Evolutionary conservation across 2,797 vertebrate genomes (phyloP).

Genomic region (Parauchenoglanis ngamensis): DNA sequence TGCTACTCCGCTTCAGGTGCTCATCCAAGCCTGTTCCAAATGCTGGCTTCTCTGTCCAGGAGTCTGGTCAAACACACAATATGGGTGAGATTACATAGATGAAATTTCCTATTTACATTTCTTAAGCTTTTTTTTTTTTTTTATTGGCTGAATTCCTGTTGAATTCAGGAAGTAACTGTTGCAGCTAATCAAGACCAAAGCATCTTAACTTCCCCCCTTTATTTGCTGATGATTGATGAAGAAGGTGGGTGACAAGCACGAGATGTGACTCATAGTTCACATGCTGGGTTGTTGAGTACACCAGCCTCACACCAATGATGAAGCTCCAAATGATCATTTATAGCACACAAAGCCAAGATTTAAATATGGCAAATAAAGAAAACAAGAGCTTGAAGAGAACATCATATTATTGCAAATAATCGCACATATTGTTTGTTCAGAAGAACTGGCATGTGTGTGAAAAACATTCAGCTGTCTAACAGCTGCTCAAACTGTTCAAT

Average conservation of each 20-base stretch:
- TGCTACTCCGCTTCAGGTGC: slow-evolving; percentile 91
- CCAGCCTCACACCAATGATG: slow-evolving; percentile 54
- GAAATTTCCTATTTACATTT: neutral
- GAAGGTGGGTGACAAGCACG: slow-evolving; percentile 64
- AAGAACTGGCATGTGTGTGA: neutral
- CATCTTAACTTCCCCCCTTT: neutral
- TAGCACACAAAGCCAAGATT: neutral
- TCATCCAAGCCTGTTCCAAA: slow-evolving; percentile 93
- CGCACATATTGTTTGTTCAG: slow-evolving; percentile 1
- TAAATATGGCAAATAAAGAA: neutral
- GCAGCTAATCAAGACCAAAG: neutral
- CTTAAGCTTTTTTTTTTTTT: neutral
- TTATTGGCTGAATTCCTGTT: neutral
- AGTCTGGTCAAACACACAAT: slow-evolving; percentile 75
- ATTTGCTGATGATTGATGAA: slow-evolving; percentile 35
- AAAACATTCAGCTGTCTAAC: slow-evolving; percentile 9
- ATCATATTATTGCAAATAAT: neutral
- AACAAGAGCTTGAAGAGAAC: neutral
- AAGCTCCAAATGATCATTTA: slow-evolving; percentile 50
- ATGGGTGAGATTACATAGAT: neutral
- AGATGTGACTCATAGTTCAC: slow-evolving; percentile 56
- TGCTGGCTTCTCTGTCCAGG: slow-evolving; percentile 95
- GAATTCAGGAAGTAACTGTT: neutral
- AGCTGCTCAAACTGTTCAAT: neutral
- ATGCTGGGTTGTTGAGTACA: slow-evolving; percentile 65